A percentile compares a stretch with the other conserved stretches of the same genome.
Conservation (phyloP, 2,888 invertebrate species). For the Drosophila demipolita region DNA sequence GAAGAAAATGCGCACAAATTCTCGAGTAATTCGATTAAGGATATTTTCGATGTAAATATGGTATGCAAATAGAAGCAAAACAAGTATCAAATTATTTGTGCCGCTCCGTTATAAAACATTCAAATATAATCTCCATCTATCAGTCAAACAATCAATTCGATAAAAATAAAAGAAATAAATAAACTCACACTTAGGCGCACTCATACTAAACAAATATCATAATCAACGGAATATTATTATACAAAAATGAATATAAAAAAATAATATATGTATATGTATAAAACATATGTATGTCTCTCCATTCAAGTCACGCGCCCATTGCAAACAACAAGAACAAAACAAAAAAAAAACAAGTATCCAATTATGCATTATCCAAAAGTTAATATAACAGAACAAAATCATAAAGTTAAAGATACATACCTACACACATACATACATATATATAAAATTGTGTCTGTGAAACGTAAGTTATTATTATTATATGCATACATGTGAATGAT, state of each 20-base stretch:
- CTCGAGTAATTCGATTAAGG: conserved; percentile 29
- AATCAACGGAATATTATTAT: conserved; percentile 48
- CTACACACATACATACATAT: conserved; percentile 42
- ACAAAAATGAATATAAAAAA: conserved; percentile 11
- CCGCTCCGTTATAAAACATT: conserved; percentile 26
- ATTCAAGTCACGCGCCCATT: conserved; percentile 58
- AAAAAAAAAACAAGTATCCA: conserved; percentile 32
- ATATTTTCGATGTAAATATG: conserved; percentile 65
- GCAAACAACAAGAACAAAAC: conserved; percentile 20
- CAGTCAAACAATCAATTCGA: conserved; percentile 9
- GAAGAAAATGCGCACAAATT: conserved; percentile 69
- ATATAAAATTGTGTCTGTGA: conserved; percentile 73
- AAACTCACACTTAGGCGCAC: conserved; percentile 41
- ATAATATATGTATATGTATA: conserved; percentile 46
- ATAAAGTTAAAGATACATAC: conserved; percentile 49
- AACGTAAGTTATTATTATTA: conserved; percentile 68
- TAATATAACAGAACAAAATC: conserved; percentile 50
- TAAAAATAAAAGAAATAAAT: background rate
- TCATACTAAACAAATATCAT: conserved; percentile 48
- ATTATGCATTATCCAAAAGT: conserved; percentile 55
- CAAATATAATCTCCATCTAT: conserved; percentile 17
- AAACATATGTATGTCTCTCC: conserved; percentile 67
- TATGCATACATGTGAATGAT: conserved; percentile 47
- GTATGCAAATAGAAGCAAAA: conserved; percentile 31
- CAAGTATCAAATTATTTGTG: conserved; percentile 12